Conservation (phyloP, 1,140 invertebrate genomes). For the Pissodes strobi region DNA sequence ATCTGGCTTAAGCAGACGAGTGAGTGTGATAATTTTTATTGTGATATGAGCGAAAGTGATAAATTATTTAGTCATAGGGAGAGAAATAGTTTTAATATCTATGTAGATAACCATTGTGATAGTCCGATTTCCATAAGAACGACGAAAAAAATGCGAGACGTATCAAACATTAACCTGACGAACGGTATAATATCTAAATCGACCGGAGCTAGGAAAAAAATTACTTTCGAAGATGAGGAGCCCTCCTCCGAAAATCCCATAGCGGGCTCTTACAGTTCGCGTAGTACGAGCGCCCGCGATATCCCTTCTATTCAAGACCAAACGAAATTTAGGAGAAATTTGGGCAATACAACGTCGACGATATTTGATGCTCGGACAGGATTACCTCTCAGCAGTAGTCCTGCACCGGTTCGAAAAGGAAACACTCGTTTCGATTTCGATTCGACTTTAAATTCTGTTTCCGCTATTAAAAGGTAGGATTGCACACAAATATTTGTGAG, state of each 20-base stretch:
- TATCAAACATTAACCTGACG: conserved; percentile 38
- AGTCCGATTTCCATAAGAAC: conserved; percentile 37
- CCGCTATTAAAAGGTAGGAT: conserved; percentile 79
- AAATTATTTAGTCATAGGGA: conserved; percentile 49
- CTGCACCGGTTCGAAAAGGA: conserved; percentile 77
- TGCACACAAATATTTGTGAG: no score
- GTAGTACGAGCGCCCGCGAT: conserved; percentile 16
- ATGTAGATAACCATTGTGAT: conserved; percentile 51
- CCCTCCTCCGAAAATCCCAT: not conserved
- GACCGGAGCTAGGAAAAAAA: conserved; percentile 37
- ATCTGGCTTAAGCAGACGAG: conserved; percentile 23
- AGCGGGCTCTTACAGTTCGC: not conserved
- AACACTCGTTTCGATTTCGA: conserved; percentile 85
- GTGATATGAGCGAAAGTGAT: conserved; percentile 54
- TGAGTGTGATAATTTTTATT: conserved; percentile 49
- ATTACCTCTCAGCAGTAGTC: conserved; percentile 84
- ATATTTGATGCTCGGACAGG: conserved; percentile 83
- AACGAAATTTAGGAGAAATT: conserved; percentile 72
- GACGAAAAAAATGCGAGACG: conserved; percentile 36
- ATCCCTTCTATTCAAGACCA: conserved; percentile 73
- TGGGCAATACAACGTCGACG: conserved; percentile 81
- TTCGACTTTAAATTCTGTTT: conserved; percentile 77
- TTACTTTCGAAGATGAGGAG: conserved; percentile 38
- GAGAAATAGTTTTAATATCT: conserved; percentile 47
- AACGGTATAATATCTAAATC: conserved; percentile 15